Percentiles rank a stretch among this genome's conserved stretches.
Conservation (phyloP, 2,888 invertebrate species). For the Mactromeris polynyma region DNA sequence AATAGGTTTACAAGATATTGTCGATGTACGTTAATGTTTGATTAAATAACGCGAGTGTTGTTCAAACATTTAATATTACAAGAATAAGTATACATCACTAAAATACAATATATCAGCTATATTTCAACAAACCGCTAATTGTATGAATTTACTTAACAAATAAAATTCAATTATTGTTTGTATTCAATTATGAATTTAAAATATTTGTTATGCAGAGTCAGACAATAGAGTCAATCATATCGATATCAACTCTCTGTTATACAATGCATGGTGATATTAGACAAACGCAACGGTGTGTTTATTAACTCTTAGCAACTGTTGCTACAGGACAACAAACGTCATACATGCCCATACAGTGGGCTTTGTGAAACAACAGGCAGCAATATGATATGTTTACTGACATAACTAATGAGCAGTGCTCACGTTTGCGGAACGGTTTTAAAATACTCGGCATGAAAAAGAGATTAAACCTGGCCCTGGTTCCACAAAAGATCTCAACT, state of each 20-base stretch:
- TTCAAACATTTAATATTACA: background rate
- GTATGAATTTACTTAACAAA: background rate
- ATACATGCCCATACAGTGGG: background rate
- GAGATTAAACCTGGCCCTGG: no score
- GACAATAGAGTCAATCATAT: background rate
- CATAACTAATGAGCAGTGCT: no score
- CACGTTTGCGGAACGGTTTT: no score
- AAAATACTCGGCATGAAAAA: no score
- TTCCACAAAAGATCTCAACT: no score
- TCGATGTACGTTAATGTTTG: no score
- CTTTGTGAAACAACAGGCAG: background rate
- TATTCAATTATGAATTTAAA: background rate
- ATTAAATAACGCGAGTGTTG: background rate
- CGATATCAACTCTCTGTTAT: background rate
- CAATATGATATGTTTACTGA: background rate
- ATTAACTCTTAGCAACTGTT: background rate
- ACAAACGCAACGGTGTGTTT: background rate
- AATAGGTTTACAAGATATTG: no score
- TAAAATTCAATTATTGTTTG: background rate
- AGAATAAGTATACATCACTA: background rate
- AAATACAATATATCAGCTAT: background rate
- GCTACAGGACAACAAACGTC: background rate
- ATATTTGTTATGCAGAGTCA: background rate
- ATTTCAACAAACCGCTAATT: background rate
- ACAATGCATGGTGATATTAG: background rate